Evolutionary conservation across 2,888 invertebrate species (phyloP), one percentile per base, ranked within the genome.

Genomic region (Choristoneura rosaceana): DNA sequence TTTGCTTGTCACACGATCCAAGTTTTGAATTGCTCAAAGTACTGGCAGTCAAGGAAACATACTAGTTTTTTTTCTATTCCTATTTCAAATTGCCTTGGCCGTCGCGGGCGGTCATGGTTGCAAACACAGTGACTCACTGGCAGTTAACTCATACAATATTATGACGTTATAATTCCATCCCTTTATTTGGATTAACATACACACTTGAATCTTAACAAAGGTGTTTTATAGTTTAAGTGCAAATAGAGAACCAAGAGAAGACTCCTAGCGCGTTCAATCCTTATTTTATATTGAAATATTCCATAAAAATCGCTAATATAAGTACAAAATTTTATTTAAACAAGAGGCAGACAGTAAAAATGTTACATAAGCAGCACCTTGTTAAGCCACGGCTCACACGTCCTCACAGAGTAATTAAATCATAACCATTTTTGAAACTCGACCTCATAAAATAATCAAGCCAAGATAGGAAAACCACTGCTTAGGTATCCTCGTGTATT

Each of bases 41-140:
- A 59, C 59, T 38, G 12, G 59, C 47, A 62, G 71, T 71, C 58
- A 58, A 63, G 67, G 55, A 67, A 67, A 71, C 43, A 47, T 63
- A 71, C 71, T 71, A 52, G 58, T 67, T 71, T 71, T 63, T 64
- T 70, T 67, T 71, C 62, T 62, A 61, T 67, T 63, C 71, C 67
- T 63, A 67, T 67, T 71, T 67, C 38, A 62, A 67, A 71, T 45
- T 17, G 67, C 71, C 71, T 67, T 67, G 67, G 67, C 64, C 50
- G 34, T 64, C 34, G n/a, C 59, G n/a, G 55, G 55, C 71, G 67
- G 71, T 71, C 62, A 71, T 67, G 58, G 58, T 62, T 63, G 62
- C 67, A 58, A 71, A 38, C 55, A 14, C 55, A 1, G 45, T 55
- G 61, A 71, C 34, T 71, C 66, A 67, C 38, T 55, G 52, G 52